phyloP scores from a whole-genome alignment of 2,113 vertebrate genomes.

The Protomyctophum bolini region DNA sequence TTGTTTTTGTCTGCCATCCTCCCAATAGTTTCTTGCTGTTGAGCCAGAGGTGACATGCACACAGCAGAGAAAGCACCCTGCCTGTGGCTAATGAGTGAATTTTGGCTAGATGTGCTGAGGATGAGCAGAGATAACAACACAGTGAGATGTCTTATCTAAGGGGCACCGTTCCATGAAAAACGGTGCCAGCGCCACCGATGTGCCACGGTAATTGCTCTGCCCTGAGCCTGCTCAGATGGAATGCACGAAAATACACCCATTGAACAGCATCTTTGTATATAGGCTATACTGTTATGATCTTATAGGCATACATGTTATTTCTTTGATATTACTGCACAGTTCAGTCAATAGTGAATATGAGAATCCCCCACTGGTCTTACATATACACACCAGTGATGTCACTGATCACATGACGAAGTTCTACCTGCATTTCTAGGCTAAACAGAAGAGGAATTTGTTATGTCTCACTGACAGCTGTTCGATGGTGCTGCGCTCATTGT shows the following conservation, averaged over 20 bases:
- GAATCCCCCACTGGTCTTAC: neutral
- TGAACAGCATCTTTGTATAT: neutral
- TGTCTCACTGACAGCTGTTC: too few relatives aligned
- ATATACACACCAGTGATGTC: too few relatives aligned
- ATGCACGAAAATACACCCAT: neutral
- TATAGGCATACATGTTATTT: neutral
- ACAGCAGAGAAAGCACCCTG: neutral
- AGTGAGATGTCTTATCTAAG: constrained; percentile 19
- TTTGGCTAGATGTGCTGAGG: constrained; percentile 8
- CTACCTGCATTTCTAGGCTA: too few relatives aligned
- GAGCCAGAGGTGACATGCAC: neutral
- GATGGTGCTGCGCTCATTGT: too few relatives aligned
- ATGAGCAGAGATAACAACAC: constrained; percentile 19
- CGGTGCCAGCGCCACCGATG: neutral
- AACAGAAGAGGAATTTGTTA: too few relatives aligned
- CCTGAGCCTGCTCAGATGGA: neutral
- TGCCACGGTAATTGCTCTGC: neutral
- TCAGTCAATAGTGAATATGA: constrained; percentile 11
- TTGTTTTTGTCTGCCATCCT: neutral
- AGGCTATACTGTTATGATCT: too few relatives aligned
- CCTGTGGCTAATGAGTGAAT: constrained; percentile 18
- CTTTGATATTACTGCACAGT: constrained; percentile 13
- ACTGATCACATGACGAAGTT: neutral
- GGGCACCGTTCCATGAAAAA: constrained; percentile 10
- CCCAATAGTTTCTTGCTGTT: neutral